A percentile compares a stretch with the other conserved stretches of the same genome.
phyloP scores from a whole-genome alignment of 2,113 vertebrate genomes.

The Propithecus coquereli region DNA sequence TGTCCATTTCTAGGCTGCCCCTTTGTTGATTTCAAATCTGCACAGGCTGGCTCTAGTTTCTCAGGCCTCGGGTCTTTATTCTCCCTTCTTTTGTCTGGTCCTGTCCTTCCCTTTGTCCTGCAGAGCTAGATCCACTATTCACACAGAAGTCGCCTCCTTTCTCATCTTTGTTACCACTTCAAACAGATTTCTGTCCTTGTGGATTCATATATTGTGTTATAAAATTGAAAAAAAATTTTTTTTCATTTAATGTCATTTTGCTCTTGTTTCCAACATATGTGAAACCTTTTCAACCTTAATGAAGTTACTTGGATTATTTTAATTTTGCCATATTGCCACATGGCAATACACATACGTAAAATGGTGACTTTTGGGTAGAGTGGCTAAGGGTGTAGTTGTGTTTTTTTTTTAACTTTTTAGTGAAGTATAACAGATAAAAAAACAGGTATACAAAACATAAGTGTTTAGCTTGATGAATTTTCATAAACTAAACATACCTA shows the following conservation, averaged over 20 bases:
- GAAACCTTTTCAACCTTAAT: neutral
- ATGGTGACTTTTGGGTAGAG: neutral
- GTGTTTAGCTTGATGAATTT: neutral
- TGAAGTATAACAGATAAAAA: neutral
- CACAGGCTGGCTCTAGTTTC: neutral
- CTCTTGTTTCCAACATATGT: neutral
- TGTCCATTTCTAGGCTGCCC: neutral
- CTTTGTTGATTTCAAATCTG: conserved; percentile 42
- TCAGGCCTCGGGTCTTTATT: conserved; percentile 53
- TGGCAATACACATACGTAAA: neutral
- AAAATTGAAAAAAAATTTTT: neutral
- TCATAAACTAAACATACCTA: neutral
- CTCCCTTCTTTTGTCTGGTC: conserved; percentile 58
- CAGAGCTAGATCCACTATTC: neutral
- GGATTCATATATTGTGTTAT: neutral
- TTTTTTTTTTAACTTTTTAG: neutral
- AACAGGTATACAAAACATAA: neutral
- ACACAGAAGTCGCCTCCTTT: neutral
- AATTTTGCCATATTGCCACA: neutral
- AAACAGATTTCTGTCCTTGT: neutral
- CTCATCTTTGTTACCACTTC: neutral
- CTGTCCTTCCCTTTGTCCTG: conserved; percentile 60
- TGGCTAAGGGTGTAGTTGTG: neutral
- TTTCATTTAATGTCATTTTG: neutral
- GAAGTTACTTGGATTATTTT: neutral